Evolutionary conservation across 2,113 vertebrate species (phyloP).

Genomic region (Rhinolophus ferrumequinum): DNA sequence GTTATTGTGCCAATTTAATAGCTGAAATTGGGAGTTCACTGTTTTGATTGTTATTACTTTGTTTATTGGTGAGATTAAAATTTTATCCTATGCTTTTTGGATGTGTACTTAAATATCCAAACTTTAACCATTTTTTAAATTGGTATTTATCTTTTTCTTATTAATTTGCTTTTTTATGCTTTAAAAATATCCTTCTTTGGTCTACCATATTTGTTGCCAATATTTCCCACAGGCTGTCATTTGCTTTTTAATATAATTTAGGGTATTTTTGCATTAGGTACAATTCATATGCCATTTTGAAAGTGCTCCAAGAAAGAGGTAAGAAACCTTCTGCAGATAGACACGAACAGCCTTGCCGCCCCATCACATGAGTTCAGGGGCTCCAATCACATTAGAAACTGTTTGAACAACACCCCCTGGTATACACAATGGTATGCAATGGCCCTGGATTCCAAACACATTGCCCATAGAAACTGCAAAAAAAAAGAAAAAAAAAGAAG

Average conservation of each 20-base stretch:
- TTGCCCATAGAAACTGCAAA: not conserved
- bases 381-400: not conserved
- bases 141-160: not conserved
- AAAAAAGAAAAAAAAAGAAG: not conserved
- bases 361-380: not conserved
- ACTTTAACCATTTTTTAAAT: not conserved
- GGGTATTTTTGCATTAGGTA: not conserved
- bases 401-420: not conserved
- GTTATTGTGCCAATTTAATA: not conserved
- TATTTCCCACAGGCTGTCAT: not conserved
- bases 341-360: not conserved
- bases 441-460: not conserved
- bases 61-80: not conserved
- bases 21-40: not conserved
- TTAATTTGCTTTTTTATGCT: conserved; percentile 18
- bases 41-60: conserved; percentile 9
- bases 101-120: conserved; percentile 27
- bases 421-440: accelerated
- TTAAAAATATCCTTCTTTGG: conserved; percentile 29
- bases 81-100: not conserved
- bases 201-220: conserved; percentile 1
- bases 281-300: not conserved
- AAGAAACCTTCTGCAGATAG: not conserved
- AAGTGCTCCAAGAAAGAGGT: not conserved
- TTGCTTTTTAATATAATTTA: conserved; percentile 36